Evolutionary conservation across 53 echinoderm and acorn worm genomes (phyloP), one percentile per base, ranked within the genome.

Genomic region (Echinarachnius parma): DNA sequence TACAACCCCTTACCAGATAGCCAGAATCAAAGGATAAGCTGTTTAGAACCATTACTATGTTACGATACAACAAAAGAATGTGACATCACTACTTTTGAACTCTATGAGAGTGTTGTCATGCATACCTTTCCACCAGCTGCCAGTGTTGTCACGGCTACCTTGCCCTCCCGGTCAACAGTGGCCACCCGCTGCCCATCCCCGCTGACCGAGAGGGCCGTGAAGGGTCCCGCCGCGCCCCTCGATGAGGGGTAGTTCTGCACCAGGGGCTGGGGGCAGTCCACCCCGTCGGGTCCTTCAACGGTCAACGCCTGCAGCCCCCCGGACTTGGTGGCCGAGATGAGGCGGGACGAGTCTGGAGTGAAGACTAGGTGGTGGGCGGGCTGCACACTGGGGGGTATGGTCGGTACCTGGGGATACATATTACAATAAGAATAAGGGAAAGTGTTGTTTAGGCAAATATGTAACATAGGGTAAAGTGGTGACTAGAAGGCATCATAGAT

Each of bases 331-430:
- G 83, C 83, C 20, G 77, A 54, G 50, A 88, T 26, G 4, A 88
- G 56, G 36, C 53, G 63, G 66, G 77, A 77, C 0, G 78, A 71
- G 35, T 86, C 83, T 33, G 78, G 21, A 18, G 90, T 82, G 56
- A 90, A 90, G 65, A 64, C 54, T 61, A 90, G 81, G 9, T 82
- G 58, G 31, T 82, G 90, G 4, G 90, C 86, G 22, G 90, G 85
- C 31, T 82, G 64, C 23, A 90, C 39, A 11, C 75, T 60, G 9
- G 67, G 28, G 33, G 86, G 90, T 15, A 86, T 34, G 31, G 82
- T 79, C 1, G 90, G 79, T 27, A 90, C 90, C 90, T 90, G 63
- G n/a, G n/a, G n/a, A n/a, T n/a, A n/a, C 2, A 7, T 31, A 48
- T 23, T 4, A 14, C 10, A 50, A 39, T 13, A 39, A 60, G 4